Evolutionary conservation across 1,140 invertebrate genomes (phyloP), one percentile per base, ranked within the genome.

Genomic region (Drosophila navojoa): DNA sequence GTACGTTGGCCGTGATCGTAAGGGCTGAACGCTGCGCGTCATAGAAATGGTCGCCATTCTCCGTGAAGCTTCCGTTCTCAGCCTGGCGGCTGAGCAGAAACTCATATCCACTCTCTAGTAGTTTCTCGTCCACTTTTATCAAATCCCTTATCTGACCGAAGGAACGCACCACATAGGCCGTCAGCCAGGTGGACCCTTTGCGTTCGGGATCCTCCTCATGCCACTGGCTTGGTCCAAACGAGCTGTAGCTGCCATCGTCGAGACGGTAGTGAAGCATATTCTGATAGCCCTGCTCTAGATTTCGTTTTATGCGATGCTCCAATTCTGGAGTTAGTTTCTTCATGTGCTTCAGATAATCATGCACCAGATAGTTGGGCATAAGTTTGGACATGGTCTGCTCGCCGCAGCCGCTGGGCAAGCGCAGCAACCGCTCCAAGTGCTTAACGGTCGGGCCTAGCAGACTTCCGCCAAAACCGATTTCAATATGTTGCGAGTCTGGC

Each of bases 361-460:
- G 90, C 22, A 98, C 94, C 22, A 98, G 96, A 85, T 98, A 96
- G 91, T 97, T 97, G 5, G 98, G 97, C 16, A 98, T 96, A 81
- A 98, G 95, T 79, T 97, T 96, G 3, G 98, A 92, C 96, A 99
- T 97, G 84, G 98, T 99, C 91, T 99, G 98, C 93, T 99, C 98
- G 19, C 97, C 98, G 92, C 98, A 99, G 3, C 97, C 97, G 77
- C 95, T 96, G 5, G 98, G 97, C 94, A 98, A 94, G 81, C 94
- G 93, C 6, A 99, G 94, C 11, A 99, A 92, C 59, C 94, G 94
- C 22, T 96, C 95, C 27, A 97, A 91, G 90, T 97, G 96, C 38
- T 94, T 94, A 6, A 97, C 94, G 47, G 95, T 95, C 1, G 96
- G 94, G 3, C 96, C 96, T 25, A 97, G 90, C 45, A 97, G 94